These are phyloP conservation scores for Psittacara wagleri DNA, from an alignment of 2,113 vertebrate genomes.

Conservation along the genomic window DNA sequence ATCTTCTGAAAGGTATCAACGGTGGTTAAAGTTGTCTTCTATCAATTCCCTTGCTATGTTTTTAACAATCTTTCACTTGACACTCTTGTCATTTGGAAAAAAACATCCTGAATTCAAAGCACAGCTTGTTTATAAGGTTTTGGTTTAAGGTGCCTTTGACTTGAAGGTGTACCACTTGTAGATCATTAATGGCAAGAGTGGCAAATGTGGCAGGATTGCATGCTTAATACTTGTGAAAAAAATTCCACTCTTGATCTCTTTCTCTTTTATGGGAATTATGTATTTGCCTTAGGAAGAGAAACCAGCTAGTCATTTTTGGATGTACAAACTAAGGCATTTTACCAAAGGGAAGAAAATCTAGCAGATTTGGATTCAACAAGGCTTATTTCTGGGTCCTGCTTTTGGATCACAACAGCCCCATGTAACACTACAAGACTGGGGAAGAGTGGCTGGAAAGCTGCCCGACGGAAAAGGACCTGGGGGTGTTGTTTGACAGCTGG, in stretches of 20 bases:
- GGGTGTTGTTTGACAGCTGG: background rate
- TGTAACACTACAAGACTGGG: background rate
- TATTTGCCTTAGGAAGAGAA: background rate
- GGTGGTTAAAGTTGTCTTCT: background rate
- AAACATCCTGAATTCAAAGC: background rate
- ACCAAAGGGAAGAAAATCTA: background rate
- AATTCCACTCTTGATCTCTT: background rate
- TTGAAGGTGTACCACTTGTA: background rate
- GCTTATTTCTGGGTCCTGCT: background rate
- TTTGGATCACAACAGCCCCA: rapidly evolving
- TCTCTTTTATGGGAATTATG: background rate
- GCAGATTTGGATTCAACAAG: background rate
- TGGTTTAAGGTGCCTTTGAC: background rate
- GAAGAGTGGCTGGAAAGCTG: background rate
- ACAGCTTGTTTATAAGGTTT: background rate
- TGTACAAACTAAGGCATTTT: background rate
- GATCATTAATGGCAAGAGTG: background rate
- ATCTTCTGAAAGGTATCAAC: background rate
- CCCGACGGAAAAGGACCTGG: background rate
- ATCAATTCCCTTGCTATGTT: background rate
- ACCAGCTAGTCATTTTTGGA: background rate
- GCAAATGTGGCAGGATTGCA: background rate
- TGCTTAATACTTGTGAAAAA: background rate
- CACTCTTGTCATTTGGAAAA: background rate
- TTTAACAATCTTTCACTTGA: background rate